Evolutionary conservation across 2,888 invertebrate species (phyloP).

Genomic region (Scaptodrosophila latifasciaeformis): DNA sequence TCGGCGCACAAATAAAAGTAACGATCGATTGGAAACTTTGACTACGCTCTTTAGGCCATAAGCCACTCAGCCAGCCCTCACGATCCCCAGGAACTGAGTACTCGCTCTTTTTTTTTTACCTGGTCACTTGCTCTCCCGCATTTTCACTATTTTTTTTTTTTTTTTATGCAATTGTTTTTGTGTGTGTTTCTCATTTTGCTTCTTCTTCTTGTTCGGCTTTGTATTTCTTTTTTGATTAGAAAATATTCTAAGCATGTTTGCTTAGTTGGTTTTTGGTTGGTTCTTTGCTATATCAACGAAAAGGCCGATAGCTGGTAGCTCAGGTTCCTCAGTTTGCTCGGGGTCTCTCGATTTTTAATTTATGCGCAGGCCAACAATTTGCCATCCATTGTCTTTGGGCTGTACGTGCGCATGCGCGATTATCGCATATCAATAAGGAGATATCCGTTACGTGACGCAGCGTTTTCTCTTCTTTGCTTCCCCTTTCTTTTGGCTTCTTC

Average conservation of each 20-base stretch:
- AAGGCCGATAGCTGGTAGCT: neutral
- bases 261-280: slow-evolving; percentile 31
- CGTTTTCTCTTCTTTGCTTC: too few species aligned
- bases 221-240: neutral
- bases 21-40: slow-evolving; percentile 52
- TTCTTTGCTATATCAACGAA: slow-evolving; percentile 48
- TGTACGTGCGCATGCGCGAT: slow-evolving; percentile 67
- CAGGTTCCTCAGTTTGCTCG: slow-evolving; percentile 25
- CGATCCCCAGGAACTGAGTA: neutral
- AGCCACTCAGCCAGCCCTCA: slow-evolving; percentile 1
- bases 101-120: slow-evolving; percentile 28
- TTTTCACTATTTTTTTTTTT: slow-evolving; percentile 34
- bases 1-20: slow-evolving; percentile 63
- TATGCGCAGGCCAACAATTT: slow-evolving; percentile 38
- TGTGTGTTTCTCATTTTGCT: slow-evolving; percentile 27
- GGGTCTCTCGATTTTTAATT: slow-evolving; percentile 56
- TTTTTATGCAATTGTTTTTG: slow-evolving; percentile 17
- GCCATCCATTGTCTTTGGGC: slow-evolving; percentile 52
- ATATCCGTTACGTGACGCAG: slow-evolving; percentile 73
- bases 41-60: slow-evolving; percentile 3
- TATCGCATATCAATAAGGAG: slow-evolving; percentile 73
- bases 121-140: slow-evolving; percentile 29
- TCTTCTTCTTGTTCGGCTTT: slow-evolving; percentile 24
- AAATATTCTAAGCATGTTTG: slow-evolving; percentile 64
- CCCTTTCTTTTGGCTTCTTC: too few species aligned